These are phyloP conservation scores for Resseliella maxima DNA, from an alignment of 2,888 invertebrate genomes.

Conservation along the genomic window DNA sequence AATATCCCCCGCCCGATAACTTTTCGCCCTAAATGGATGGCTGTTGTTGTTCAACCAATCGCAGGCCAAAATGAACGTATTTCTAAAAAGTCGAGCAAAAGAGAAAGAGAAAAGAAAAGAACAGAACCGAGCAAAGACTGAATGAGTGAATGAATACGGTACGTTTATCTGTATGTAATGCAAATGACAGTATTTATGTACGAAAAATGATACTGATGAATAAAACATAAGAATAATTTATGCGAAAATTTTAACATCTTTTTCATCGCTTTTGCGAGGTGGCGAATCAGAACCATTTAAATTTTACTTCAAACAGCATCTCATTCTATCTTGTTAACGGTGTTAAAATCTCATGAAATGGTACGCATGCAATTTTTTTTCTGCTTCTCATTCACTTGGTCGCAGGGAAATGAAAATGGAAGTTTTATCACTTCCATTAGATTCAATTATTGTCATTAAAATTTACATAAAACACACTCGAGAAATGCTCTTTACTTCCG, in stretches of 20 bases:
- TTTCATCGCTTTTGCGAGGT: constrained; percentile 35
- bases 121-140: too few relatives aligned
- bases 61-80: neutral
- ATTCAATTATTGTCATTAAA: constrained; percentile 54
- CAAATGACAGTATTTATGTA: constrained; percentile 35
- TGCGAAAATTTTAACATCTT: constrained; percentile 52
- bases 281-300: constrained; percentile 32
- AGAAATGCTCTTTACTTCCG: neutral
- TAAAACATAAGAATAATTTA: constrained; percentile 47
- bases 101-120: neutral
- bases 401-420: constrained; percentile 3
- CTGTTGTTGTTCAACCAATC: neutral
- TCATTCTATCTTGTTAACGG: neutral
- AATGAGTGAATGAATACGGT: neutral
- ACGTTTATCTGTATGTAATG: constrained; percentile 31
- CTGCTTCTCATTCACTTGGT: neutral
- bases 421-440: constrained; percentile 53
- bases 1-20: neutral
- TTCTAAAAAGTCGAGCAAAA: neutral
- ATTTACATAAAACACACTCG: neutral
- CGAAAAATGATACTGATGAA: constrained; percentile 45
- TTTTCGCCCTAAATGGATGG: neutral
- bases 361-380: neutral
- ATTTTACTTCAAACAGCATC: constrained; percentile 10
- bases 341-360: neutral